Conservation (phyloP, 2,113 vertebrate species). For the Martes martes region DNA sequence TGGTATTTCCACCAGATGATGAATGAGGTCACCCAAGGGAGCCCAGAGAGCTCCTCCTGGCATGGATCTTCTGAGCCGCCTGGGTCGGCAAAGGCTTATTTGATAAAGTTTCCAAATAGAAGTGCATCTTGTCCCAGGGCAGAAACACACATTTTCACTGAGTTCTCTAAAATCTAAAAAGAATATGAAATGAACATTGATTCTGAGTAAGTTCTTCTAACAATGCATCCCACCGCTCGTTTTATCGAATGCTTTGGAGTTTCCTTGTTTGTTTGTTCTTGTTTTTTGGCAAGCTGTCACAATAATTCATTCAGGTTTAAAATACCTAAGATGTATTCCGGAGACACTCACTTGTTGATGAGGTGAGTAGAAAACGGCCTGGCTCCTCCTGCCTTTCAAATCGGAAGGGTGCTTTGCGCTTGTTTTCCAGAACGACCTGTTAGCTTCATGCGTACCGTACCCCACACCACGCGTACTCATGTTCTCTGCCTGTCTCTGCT, state of each 20-base stretch:
- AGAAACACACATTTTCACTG: constrained; percentile 25
- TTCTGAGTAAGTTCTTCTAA: constrained; percentile 57
- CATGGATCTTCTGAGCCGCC: constrained; percentile 3
- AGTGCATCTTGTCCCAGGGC: constrained; percentile 44
- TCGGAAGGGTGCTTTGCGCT: background rate
- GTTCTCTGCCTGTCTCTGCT: constrained; percentile 52
- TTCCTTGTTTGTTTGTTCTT: constrained; percentile 7
- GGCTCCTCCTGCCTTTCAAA: constrained; percentile 26
- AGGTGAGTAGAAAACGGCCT: constrained; percentile 64
- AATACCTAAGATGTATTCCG: constrained; percentile 63
- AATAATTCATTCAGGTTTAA: constrained; percentile 71
- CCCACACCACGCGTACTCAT: constrained; percentile 44
- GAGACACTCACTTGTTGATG: constrained; percentile 72
- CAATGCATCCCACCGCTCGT: constrained; percentile 41
- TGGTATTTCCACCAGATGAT: constrained; percentile 48
- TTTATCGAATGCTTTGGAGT: constrained; percentile 4
- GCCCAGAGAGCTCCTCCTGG: background rate
- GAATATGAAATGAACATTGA: constrained; percentile 61
- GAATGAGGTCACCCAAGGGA: constrained; percentile 63
- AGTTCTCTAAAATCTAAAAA: constrained; percentile 29
- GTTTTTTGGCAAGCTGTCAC: constrained; percentile 61
- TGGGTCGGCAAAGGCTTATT: constrained; percentile 37
- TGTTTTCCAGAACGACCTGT: constrained; percentile 58
- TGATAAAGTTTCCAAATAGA: constrained; percentile 69
- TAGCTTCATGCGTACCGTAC: background rate